These are phyloP conservation scores for Sternarchorhynchus goeldii DNA, from an alignment of 2,797 vertebrate genomes.

Conservation along the genomic window DNA sequence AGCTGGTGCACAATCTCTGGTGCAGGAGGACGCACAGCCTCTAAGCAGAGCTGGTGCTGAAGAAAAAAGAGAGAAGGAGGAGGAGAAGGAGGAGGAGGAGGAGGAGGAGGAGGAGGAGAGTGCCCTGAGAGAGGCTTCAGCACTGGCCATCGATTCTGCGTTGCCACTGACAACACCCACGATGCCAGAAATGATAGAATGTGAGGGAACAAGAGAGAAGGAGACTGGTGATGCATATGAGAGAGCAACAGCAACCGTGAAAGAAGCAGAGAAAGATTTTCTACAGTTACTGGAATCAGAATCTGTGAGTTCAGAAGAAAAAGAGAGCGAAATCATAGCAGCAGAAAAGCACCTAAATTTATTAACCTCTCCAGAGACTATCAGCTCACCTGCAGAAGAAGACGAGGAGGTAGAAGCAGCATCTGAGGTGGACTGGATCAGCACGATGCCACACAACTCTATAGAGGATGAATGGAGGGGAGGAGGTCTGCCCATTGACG, in stretches of 20 bases:
- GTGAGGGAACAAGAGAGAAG: conserved; percentile 69
- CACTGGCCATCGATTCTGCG: conserved; percentile 63
- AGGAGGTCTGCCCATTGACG: conserved; percentile 56
- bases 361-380: conserved; percentile 62
- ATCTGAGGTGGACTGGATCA: conserved; percentile 65
- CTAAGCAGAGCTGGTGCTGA: conserved; percentile 65
- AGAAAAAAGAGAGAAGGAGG: conserved; percentile 56
- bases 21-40: conserved; percentile 59
- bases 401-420: conserved; percentile 60
- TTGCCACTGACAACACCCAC: conserved; percentile 81
- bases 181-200: conserved; percentile 76
- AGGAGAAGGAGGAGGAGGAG: conserved; percentile 47
- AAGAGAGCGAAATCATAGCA: conserved; percentile 54
- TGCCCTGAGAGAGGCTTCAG: conserved; percentile 73
- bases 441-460: conserved; percentile 72
- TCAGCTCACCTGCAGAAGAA: conserved; percentile 64
- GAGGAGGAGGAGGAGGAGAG: conserved; percentile 57
- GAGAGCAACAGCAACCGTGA: conserved; percentile 62
- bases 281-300: conserved; percentile 54
- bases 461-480: conserved; percentile 64
- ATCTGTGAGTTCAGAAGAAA: conserved; percentile 57
- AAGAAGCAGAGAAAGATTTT: conserved; percentile 57
- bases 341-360: conserved; percentile 53
- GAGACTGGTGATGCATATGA: conserved; percentile 65
- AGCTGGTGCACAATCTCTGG: conserved; percentile 51